Evolutionary conservation across 2,113 vertebrate species (phyloP), one percentile per base, ranked within the genome.

Genomic region (Toxostoma redivivum): DNA sequence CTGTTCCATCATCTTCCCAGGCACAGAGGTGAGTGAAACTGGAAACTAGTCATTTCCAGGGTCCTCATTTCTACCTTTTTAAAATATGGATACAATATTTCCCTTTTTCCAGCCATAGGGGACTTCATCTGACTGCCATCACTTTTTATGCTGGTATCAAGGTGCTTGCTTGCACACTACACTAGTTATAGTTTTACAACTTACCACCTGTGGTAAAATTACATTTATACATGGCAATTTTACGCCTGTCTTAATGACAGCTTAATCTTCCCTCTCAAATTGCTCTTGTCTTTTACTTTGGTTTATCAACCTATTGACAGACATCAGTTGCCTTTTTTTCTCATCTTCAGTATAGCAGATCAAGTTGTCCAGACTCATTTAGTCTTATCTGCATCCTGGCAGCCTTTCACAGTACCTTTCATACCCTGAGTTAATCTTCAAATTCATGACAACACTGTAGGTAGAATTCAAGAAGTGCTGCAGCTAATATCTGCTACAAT

Each of bases 121-220:
- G 5, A 35, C 27, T 84, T 66, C 9, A 35, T 7, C 7, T 40
- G 38, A n/a, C 28, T 67, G 24, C 38, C 16, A 22, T 28, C 24
- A 50, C 16, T 62, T 61, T 53, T 92, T 80, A 44, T 93, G 24
- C 17, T 79, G 6, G 5, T 76, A 50, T 23, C 21, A 62, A 50
- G 33, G 15, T 78, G 1, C 12, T 81, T 23, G 14, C 23, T 67
- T 56, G 22, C 11, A 60, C 4, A 8, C 7, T 54, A 17, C 22
- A 56, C 3, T 56, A 2, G 1, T 5, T 5, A 5, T 2, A 30
- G 21, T 38, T 79, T 85, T 64, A 31, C 10, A 72, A 0, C 8
- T 5, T 83, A 7, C 1, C 1, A 19, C 64, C 37, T 65, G 28
- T n/a, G 37, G 21, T 61, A n/a, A 73, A 83, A 69, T 31, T 60